A percentile compares a stretch with the other conserved stretches of the same genome.
Evolutionary conservation across 2,888 invertebrate genomes (phyloP).

Genomic region (Alloplasta piceator): DNA sequence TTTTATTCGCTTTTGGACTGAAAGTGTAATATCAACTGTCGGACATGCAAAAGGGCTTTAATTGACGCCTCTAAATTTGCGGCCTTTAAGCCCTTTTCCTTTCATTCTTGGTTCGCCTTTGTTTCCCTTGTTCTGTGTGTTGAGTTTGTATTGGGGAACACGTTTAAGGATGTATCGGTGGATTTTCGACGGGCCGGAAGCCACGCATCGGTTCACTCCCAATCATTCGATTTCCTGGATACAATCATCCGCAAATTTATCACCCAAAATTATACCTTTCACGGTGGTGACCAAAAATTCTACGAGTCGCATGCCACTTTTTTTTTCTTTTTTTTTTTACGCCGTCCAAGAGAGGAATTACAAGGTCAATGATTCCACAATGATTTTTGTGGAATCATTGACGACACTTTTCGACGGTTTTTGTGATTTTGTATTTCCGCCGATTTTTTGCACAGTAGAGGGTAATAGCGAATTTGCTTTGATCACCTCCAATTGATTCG

Average conservation of each 20-base stretch:
- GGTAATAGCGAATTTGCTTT: too few species aligned
- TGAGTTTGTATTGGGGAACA: too few species aligned
- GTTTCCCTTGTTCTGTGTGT: not conserved
- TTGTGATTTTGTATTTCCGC: too few species aligned
- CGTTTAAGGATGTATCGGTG: conserved; percentile 42
- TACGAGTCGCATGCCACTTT: conserved; percentile 49
- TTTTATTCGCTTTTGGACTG: not conserved
- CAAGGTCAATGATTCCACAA: too few species aligned
- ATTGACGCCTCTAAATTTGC: too few species aligned
- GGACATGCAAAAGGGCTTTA: too few species aligned
- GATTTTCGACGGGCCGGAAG: conserved; percentile 73
- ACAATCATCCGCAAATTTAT: conserved; percentile 70
- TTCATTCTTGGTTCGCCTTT: not conserved
- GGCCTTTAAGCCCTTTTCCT: not conserved
- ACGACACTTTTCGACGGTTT: conserved; percentile 5
- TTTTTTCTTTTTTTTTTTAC: conserved; percentile 67
- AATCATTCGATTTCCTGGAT: conserved; percentile 75
- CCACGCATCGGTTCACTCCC: conserved; percentile 76
- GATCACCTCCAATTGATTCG: too few species aligned
- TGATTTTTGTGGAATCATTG: conserved; percentile 21
- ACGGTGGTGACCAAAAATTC: conserved; percentile 59
- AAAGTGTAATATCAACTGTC: too few species aligned
- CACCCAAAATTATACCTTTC: conserved; percentile 76
- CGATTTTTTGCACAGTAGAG: too few species aligned
- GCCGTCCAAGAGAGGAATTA: conserved; percentile 15